Evolutionary conservation across 2,888 invertebrate genomes (phyloP).

Genomic region (Anagyrus pseudococci): DNA sequence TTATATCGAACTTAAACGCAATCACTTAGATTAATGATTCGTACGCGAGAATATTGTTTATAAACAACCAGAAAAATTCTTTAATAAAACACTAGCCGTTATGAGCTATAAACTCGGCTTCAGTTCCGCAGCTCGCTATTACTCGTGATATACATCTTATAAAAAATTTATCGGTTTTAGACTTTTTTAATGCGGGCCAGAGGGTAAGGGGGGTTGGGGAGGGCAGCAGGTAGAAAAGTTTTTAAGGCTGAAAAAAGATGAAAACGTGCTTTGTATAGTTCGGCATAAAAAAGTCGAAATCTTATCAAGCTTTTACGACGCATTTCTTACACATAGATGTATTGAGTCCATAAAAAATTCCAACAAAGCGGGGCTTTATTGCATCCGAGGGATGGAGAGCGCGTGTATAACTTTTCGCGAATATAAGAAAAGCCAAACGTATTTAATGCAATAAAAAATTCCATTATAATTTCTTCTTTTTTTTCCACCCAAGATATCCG

Average conservation of each 20-base stretch:
- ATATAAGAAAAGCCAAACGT: too few relatives aligned
- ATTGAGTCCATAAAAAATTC: constrained; percentile 29
- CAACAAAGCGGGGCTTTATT: constrained; percentile 34
- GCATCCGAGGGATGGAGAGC: too few relatives aligned
- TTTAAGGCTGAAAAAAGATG: constrained; percentile 17
- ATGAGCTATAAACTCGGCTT: constrained; percentile 20
- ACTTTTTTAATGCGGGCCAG: constrained; percentile 24
- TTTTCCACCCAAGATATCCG: too few relatives aligned
- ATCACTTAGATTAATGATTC: too few relatives aligned
- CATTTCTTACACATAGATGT: constrained; percentile 26
- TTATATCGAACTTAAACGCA: too few relatives aligned
- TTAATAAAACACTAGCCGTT: constrained; percentile 28
- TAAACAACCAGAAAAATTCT: constrained; percentile 15
- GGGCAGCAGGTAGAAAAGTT: constrained; percentile 17
- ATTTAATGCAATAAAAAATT: too few relatives aligned
- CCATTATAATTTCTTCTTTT: too few relatives aligned
- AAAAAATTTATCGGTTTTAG: constrained; percentile 28
- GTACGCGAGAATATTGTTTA: too few relatives aligned
- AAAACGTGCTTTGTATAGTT: constrained; percentile 27
- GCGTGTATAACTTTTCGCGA: too few relatives aligned
- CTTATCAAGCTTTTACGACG: constrained; percentile 32
- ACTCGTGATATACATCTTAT: constrained; percentile 23
- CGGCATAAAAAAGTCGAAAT: constrained; percentile 30
- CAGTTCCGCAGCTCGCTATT: constrained; percentile 7
- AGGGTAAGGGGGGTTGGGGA: too few relatives aligned